Base-by-base conservation (phyloP, 2,113 vertebrate species). In the Spilogale gracilis region DNA sequence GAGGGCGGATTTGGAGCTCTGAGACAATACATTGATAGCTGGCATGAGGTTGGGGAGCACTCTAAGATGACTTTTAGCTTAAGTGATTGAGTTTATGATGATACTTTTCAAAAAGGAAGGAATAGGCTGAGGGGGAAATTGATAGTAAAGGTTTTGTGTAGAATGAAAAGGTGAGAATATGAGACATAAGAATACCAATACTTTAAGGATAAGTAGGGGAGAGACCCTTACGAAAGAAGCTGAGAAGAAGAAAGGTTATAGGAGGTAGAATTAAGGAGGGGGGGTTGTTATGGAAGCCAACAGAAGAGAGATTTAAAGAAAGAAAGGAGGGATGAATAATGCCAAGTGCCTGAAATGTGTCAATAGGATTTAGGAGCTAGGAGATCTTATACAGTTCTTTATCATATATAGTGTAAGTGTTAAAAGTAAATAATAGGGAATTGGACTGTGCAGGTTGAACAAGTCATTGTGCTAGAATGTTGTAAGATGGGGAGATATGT, bases 81-180 rank as follows among this genome's bases (percentile, higher is more conserved):
- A 56, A 87, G 54, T 79, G 38, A 74, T 38, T 90, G 14, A 13
- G 32, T 71, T 95, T 97, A n/a, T 81, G 38, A 74, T 83, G 38
- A 78, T 60, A 16, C 16, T 80, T 95, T 91, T 79, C 6, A 50
- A 27, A 50, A 74, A 94, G 86, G 50, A 91, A 58, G 43, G 27
- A 76, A 43, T 56, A 86, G 23, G 50, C 71, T 7, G 16, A 18
- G 25, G 30, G 32, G 76, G 80, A 58, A 93, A 52, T 71, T 69
- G 67, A 79, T 88, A 69, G 79, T 83, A 71, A 93, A 91, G 25
- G 85, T n/a, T 50, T 5, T 32, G 52, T 50, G 6, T 58, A 85
- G 30, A 71, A 81, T 94, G 61, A 60, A 92, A 91, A 76, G 5
- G 3, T 60, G 32, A 16, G 38, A 56, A 21, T 97, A 69, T 69